Evolutionary conservation across 2,888 invertebrate species (phyloP).

Genomic region (Meloe dianella): DNA sequence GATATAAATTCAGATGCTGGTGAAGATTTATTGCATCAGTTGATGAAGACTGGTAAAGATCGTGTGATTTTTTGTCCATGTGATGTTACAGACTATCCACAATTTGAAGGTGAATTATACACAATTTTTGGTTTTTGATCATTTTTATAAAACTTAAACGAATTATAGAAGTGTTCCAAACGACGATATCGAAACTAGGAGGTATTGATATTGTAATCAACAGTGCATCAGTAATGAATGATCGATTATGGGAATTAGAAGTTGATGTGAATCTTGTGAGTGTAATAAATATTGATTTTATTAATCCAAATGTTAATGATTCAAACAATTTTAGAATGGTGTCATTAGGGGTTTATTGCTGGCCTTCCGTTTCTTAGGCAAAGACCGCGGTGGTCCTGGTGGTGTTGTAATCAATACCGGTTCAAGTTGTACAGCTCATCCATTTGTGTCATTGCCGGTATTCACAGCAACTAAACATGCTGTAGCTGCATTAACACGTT

Average conservation of each 20-base stretch:
- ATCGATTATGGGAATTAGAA: conserved; percentile 55
- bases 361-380: conserved; percentile 77
- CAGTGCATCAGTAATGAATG: conserved; percentile 56
- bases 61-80: conserved; percentile 75
- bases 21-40: conserved; percentile 70
- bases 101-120: conserved; percentile 75
- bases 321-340: conserved; percentile 66
- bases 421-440: conserved; percentile 72
- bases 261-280: conserved; percentile 62
- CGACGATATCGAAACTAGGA: conserved; percentile 74
- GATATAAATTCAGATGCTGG: conserved; percentile 75
- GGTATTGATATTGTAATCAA: conserved; percentile 75
- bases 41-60: conserved; percentile 72
- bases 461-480: conserved; percentile 81
- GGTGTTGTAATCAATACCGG: conserved; percentile 81
- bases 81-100: conserved; percentile 79
- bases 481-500: conserved; percentile 74
- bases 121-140: too few relatives aligned
- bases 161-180: conserved; percentile 73
- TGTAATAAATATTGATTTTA: not conserved
- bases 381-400: conserved; percentile 76
- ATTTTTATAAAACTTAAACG: not conserved
- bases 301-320: not conserved
- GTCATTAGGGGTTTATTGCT: conserved; percentile 76
- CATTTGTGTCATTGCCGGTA: conserved; percentile 76